Evolutionary conservation across 2,113 vertebrate species (phyloP).

Genomic region (Glaucidium brasilianum): DNA sequence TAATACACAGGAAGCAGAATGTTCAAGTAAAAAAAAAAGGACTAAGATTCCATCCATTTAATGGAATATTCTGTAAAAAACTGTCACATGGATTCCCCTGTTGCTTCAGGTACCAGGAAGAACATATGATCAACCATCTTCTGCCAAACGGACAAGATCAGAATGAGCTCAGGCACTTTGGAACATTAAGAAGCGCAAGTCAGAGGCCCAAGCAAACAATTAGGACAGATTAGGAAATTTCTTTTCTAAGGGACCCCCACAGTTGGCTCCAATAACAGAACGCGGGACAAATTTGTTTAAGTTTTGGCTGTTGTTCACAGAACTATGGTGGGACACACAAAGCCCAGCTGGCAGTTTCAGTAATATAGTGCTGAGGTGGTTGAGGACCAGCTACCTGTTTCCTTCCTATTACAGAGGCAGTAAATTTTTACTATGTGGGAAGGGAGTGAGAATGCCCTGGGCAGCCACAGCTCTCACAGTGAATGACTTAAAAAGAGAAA

Average conservation of each 20-base stretch:
- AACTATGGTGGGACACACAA: not conserved
- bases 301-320: not conserved
- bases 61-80: not conserved
- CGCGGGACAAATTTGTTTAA: not conserved
- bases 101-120: not conserved
- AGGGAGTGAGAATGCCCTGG: not conserved
- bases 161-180: not conserved
- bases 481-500: not conserved
- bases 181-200: not conserved
- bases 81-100: not conserved
- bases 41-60: not conserved
- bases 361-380: not conserved
- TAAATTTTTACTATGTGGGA: not conserved
- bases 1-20: not conserved
- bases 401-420: not conserved
- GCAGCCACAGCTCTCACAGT: not conserved
- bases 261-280: not conserved
- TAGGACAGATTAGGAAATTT: not conserved
- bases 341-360: not conserved
- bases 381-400: not conserved
- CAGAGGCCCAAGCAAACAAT: not conserved
- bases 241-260: not conserved
- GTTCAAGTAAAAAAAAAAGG: not conserved
- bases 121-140: not conserved
- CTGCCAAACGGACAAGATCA: not conserved